These are phyloP conservation scores for Mungos mungo DNA, from an alignment of 2,113 vertebrate genomes.

Conservation along the genomic window DNA sequence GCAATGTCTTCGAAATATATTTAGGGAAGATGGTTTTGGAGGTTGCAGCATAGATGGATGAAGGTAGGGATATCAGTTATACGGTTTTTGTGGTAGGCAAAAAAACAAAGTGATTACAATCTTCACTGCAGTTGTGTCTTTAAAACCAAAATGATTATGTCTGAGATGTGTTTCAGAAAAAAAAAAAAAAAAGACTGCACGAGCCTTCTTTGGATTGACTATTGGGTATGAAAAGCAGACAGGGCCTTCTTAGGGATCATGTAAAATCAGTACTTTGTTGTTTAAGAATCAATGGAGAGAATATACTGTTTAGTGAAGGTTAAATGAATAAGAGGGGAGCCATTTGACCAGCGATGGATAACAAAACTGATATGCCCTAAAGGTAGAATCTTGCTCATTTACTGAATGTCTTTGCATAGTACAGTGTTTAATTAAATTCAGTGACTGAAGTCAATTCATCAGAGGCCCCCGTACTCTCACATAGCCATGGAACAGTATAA, in stretches of 20 bases:
- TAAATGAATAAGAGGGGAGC: not conserved
- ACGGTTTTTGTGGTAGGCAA: not conserved
- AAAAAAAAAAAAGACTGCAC: not conserved
- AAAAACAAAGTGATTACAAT: not conserved
- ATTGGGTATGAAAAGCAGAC: not conserved
- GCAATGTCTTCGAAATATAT: not conserved
- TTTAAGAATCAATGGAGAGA: not conserved
- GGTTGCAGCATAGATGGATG: not conserved
- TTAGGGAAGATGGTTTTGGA: not conserved
- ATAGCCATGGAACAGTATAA: not conserved
- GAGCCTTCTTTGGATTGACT: not conserved
- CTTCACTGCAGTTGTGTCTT: not conserved
- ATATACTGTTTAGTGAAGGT: not conserved
- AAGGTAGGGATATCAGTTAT: not conserved
- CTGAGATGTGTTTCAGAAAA: not conserved
- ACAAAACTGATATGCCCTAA: not conserved
- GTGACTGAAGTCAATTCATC: not conserved
- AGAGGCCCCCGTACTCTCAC: not conserved
- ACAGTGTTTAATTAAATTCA: conserved; percentile 37
- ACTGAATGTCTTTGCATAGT: not conserved
- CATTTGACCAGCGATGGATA: not conserved
- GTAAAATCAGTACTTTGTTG: not conserved
- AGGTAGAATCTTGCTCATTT: not conserved
- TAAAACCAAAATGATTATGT: not conserved
- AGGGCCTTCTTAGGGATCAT: not conserved